These are phyloP conservation scores for Crocallis elinguaria DNA, from an alignment of 2,888 invertebrate species.

Conservation along the genomic window DNA sequence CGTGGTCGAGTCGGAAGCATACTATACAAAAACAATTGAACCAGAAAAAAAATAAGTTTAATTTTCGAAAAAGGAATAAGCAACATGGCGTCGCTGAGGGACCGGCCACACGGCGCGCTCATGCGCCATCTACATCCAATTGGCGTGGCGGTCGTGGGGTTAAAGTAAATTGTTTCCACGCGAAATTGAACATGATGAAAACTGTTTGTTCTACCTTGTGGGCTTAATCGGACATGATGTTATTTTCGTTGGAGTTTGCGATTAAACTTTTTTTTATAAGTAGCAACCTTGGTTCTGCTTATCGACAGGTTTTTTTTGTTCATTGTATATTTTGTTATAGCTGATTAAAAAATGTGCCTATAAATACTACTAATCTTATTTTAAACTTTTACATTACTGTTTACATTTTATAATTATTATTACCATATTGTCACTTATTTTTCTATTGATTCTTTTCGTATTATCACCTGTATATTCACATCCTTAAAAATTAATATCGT, in stretches of 20 bases:
- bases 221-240: slow-evolving; percentile 17
- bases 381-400: too few species aligned
- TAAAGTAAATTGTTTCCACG: slow-evolving; percentile 63
- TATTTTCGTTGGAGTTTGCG: background rate
- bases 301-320: background rate
- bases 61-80: slow-evolving; percentile 62
- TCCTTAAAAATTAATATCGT: too few species aligned
- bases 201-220: slow-evolving; percentile 22
- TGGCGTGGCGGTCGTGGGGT: slow-evolving; percentile 67
- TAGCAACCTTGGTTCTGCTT: background rate
- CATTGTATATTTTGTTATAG: too few species aligned
- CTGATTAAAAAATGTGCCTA: too few species aligned
- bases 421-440: too few species aligned
- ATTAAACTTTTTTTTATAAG: background rate
- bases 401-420: too few species aligned
- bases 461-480: too few species aligned
- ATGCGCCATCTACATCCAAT: slow-evolving; percentile 79
- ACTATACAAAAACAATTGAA: background rate
- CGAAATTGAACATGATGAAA: slow-evolving; percentile 27
- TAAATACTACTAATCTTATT: too few species aligned
- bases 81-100: slow-evolving; percentile 63
- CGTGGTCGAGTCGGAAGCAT: background rate
- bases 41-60: slow-evolving; percentile 8
- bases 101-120: slow-evolving; percentile 74
- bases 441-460: too few species aligned